Evolutionary conservation across 1,140 invertebrate genomes (phyloP).

Genomic region (Dryas iulia): DNA sequence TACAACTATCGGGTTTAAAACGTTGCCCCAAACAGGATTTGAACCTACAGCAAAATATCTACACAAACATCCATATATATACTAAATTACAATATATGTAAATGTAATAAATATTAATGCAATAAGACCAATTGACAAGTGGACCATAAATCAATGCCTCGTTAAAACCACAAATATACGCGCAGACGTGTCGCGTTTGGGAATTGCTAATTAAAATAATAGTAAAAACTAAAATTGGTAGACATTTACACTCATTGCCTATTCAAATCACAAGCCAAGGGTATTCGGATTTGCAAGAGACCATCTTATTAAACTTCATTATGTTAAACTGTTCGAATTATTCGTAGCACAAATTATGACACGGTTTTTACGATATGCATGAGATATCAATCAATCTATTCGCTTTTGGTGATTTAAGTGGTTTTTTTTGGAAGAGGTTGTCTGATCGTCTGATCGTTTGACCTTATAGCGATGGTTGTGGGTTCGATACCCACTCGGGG

Average conservation of each 20-base stretch:
- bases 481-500: too few species aligned
- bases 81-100: too few species aligned
- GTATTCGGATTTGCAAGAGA: conserved; percentile 21
- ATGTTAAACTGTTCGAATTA: conserved; percentile 30
- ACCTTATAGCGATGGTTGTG: too few species aligned
- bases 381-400: conserved; percentile 25
- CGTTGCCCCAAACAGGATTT: too few species aligned
- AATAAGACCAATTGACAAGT: conserved; percentile 10
- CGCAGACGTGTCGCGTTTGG: conserved; percentile 22
- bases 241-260: conserved; percentile 2
- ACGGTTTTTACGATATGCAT: conserved; percentile 17
- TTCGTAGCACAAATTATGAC: conserved; percentile 29
- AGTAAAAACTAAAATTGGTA: conserved; percentile 8
- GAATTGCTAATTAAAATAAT: conserved; percentile 9
- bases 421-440: too few species aligned
- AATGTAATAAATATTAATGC: too few species aligned
- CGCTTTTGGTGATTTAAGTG: neutral
- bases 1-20: neutral
- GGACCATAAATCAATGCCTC: conserved; percentile 30
- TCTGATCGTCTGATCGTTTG: too few species aligned
- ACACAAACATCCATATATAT: too few species aligned
- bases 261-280: conserved; percentile 27
- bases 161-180: conserved; percentile 28
- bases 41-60: too few species aligned
- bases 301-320: conserved; percentile 27